A percentile compares a stretch with the other conserved stretches of the same genome.
phyloP scores from a whole-genome alignment of 2,113 vertebrate genomes.

The Phyllopteryx taeniolatus region DNA sequence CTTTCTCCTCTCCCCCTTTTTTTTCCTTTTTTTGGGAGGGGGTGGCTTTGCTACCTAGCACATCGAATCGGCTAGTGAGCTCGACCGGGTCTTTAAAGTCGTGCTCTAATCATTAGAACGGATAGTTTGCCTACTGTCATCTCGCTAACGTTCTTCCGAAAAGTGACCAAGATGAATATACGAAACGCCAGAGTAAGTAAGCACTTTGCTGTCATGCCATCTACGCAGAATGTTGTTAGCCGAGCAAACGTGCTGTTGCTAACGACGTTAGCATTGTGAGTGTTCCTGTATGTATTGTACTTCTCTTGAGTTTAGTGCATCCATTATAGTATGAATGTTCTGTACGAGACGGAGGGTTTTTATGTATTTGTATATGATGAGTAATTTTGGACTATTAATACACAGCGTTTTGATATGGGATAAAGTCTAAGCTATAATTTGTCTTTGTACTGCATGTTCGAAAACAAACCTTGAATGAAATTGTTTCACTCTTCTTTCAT shows the following conservation, averaged over 20 bases:
- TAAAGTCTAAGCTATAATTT: no score
- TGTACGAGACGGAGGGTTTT: not conserved
- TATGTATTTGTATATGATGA: not conserved
- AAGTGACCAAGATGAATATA: constrained; percentile 4
- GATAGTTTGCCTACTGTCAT: not conserved
- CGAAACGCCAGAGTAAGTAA: constrained; percentile 14
- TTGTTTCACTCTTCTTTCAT: not conserved
- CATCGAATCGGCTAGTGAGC: not conserved
- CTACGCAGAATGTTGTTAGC: not conserved
- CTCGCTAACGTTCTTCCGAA: not conserved
- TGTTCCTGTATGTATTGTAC: not conserved
- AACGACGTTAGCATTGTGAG: not conserved
- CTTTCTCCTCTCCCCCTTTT: no score
- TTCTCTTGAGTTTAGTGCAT: not conserved
- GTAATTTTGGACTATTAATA: no score
- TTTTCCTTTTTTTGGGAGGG: not conserved
- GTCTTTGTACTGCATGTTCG: not conserved
- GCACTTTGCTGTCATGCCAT: not conserved
- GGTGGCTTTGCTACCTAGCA: not conserved
- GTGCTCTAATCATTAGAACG: not conserved
- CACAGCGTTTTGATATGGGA: no score
- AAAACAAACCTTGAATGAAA: not conserved
- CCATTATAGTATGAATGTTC: not conserved
- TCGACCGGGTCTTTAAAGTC: not conserved
- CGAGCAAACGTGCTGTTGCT: not conserved